Conservation (phyloP, 2,113 vertebrate species). For the Poeciliopsis occidentalis region DNA sequence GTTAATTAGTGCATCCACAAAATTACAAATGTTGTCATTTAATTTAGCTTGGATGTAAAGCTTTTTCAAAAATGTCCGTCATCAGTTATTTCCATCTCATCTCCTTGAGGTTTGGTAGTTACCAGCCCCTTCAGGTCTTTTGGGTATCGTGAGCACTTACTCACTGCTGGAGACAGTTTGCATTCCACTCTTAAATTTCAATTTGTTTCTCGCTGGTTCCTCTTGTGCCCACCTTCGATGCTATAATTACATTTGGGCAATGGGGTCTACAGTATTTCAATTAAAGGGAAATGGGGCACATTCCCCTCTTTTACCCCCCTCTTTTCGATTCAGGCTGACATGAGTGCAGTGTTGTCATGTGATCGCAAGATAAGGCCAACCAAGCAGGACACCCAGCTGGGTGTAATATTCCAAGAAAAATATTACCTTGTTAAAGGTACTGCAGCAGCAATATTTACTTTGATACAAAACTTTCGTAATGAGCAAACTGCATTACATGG, state of each 20-base stretch:
- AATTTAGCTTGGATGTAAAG: background rate
- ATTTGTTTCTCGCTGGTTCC: constrained; percentile 70
- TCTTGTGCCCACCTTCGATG: constrained; percentile 63
- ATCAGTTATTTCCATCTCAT: constrained; percentile 7
- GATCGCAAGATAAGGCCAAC: constrained; percentile 49
- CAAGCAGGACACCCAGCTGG: constrained; percentile 66
- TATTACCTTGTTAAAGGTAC: constrained; percentile 67
- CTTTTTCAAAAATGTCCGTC: background rate
- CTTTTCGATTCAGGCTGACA: constrained; percentile 41
- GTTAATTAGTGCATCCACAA: background rate
- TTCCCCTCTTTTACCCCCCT: constrained; percentile 43
- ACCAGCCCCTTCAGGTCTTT: constrained; percentile 34
- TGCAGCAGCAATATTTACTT: constrained; percentile 65
- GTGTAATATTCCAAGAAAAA: constrained; percentile 66
- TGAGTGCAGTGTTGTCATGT: constrained; percentile 38
- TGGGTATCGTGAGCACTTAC: constrained; percentile 52
- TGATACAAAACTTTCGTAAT: constrained; percentile 71
- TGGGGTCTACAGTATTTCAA: constrained; percentile 65
- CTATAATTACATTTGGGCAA: constrained; percentile 76
- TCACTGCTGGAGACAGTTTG: constrained; percentile 67
- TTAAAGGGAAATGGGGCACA: constrained; percentile 60
- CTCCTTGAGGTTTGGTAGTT: constrained; percentile 22
- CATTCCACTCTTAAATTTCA: constrained; percentile 70
- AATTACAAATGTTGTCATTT: background rate
- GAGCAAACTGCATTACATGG: constrained; percentile 71